Evolutionary conservation across 30 jellyfish, hydroid and myxozoan species (phyloP).

Genomic region (Hydractinia symbiolongicarpus): DNA sequence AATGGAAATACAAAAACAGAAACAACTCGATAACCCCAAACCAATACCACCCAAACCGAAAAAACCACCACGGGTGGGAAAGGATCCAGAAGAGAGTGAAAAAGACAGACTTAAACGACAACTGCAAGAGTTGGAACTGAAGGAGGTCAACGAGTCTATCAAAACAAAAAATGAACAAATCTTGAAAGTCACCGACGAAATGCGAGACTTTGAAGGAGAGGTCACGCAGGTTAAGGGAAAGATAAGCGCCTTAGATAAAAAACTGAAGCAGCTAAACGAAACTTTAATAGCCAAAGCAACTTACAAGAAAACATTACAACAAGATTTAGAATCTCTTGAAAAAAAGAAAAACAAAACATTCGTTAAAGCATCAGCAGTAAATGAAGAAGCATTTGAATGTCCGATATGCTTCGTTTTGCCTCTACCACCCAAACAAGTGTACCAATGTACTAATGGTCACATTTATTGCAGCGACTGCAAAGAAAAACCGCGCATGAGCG

Average conservation of each 20-base stretch:
- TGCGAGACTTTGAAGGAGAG: not conserved
- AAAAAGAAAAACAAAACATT: not conserved
- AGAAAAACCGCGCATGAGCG: constrained; percentile 15
- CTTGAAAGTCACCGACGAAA: constrained; percentile 1
- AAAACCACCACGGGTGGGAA: not conserved
- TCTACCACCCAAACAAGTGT: constrained; percentile 12
- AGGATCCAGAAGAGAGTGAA: not conserved
- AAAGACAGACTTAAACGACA: constrained; percentile 6
- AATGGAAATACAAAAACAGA: not conserved
- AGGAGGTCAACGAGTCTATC: not conserved
- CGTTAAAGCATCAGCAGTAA: not conserved
- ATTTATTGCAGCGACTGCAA: constrained; percentile 30
- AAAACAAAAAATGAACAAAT: not conserved
- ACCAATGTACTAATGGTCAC: constrained; percentile 31
- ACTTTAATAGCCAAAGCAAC: not conserved
- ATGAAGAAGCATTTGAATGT: constrained; percentile 14
- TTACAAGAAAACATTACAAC: not conserved
- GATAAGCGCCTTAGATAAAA: not conserved
- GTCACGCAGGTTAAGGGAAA: not conserved
- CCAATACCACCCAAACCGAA: not conserved
- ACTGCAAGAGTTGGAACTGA: not conserved
- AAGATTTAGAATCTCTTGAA: not conserved
- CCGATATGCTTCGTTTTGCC: constrained; percentile 26
- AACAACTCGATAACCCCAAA: not conserved
- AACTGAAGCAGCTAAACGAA: not conserved